Base-by-base conservation (phyloP, 2,888 invertebrate genomes). In the Acanthoscelides obtectus region DNA sequence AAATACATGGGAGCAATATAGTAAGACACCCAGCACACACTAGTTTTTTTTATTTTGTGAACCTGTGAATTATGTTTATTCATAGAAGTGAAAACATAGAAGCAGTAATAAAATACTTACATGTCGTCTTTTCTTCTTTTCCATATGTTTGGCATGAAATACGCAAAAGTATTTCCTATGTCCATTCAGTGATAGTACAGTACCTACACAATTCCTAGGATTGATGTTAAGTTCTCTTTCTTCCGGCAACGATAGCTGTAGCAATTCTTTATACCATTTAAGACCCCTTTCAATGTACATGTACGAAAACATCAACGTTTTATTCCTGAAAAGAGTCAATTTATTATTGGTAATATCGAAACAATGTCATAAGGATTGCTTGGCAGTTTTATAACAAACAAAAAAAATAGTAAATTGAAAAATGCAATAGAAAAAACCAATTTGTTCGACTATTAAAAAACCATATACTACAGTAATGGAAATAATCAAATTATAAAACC, bases 91-190 rank as follows among this genome's bases (percentile, higher is more conserved):
- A 25, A 25, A 25, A 21, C 3, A 68, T 1, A 22, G 20, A 12
- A 21, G 8, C 67, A 70, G n/a, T 19, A 66, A 72, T 12, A 66
- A n/a, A 69, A 4, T 69, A 64, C 22, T 63, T 21, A 91, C 92
- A 89, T 91, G 45, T 12, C 45, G 45, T 12, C 45, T 92, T 70
- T 90, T 89, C 80, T 90, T 90, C 73, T 89, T 88, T 86, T 96
- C 96, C 0, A 95, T 94, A 86, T 97, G 97, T 86, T 96, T 97
- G 72, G 96, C 96, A 87, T 99, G 99, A 87, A 98, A 99, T 89
- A 99, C 97, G 85, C 97, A 98, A 88, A 97, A 99, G 88, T 99
- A 98, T 87, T 97, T 96, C 75, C 98, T 90, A 87, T 97, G 96
- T 22, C 99, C 98, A 87, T 99, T 99, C 75, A 99, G 88, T 0